Base-by-base conservation (phyloP, 2,113 vertebrate genomes). In the Callorhinus ursinus region DNA sequence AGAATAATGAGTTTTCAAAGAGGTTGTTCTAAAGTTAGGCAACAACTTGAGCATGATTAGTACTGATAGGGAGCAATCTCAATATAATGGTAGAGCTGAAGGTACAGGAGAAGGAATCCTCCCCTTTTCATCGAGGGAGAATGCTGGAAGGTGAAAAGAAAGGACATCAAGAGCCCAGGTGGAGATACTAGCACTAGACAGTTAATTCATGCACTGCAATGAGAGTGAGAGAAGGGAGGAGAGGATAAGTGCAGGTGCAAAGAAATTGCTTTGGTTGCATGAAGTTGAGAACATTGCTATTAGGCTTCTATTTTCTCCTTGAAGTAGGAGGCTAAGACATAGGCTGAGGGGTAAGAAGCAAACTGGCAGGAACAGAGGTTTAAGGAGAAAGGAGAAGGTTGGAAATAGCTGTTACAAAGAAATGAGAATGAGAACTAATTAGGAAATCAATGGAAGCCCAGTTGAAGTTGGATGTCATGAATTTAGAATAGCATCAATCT, bases 301-400 rank as follows among this genome's bases (percentile, higher is more conserved):
- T 51, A 93, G 59, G 42, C 55, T 95, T 96, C 96, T 97, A 92
- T 98, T 96, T 98, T 95, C 83, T 92, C 51, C 82, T 95, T 85
- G 42, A 96, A 96, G 86, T 91, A 93, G 94, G 90, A 95, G 86
- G 94, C 36, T 91, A 76, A 88, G 82, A 81, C 77, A 82, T 93
- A 88, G 97, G 92, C 92, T 96, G 90, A 86, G 51, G 63, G 42
- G 63, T 88, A 51, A 88, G 88, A 91, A 82, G 87, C 55, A 33
- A 88, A 97, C 53, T 85, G 82, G 82, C 69, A 93, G 79, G 55
- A 88, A 97, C n/a, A 92, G 72, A 71, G 63, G 51, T 65, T 89
- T 93, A 28, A 57, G 65, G 81, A 95, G 77, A 71, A 88, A 26
- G 57, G 42, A 84, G 33, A 63, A 82, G 89, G 28, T 77, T 95